Evolutionary conservation across 2,888 invertebrate species (phyloP), one percentile per base, ranked within the genome.

Genomic region (Leucophenga maculata): DNA sequence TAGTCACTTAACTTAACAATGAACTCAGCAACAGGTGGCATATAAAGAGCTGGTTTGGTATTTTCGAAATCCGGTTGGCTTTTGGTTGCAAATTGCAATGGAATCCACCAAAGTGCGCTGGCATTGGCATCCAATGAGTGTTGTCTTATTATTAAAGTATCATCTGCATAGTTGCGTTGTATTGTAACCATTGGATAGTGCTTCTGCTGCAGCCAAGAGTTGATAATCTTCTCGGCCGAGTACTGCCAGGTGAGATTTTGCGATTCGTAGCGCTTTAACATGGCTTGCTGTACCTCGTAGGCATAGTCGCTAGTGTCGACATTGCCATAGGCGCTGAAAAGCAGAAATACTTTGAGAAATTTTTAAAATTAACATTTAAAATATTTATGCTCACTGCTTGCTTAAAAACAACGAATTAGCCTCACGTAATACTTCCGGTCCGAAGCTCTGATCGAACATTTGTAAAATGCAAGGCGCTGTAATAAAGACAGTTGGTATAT

Each of bases 101-200:
- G 81, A 32, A 81, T 76, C 72, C 72, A 74, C 75, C 75, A 79
- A 1, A 68, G 55, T 16, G 74, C 68, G 0, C 60, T 31, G 0
- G 31, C 14, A 9, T 69, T 64, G 14, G 68, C 67, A 3, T 18
- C n/a, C 6, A 48, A 8, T 0, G 74, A 70, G 50, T 59, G 65
- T 69, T 93, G 93, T 1, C 88, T 88, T 22, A 93, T 83, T 55
- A 88, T 86, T 0, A 91, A 89, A 0, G 88, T 87, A 39, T 72
- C 73, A 2, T 69, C 67, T 9, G 69, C 70, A 0, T 93, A 91
- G 69, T 91, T 90, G 22, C 78, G 65, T 13, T 76, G 44, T 0
- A 91, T 89, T 14, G 85, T 87, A 1, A 92, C 78, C 0, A 92
- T 86, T 0, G 92, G 92, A 80, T 88, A 91, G 1, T 91, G 91